phyloP scores from a whole-genome alignment of 1,140 invertebrate genomes.

The Drosophila insularis region DNA sequence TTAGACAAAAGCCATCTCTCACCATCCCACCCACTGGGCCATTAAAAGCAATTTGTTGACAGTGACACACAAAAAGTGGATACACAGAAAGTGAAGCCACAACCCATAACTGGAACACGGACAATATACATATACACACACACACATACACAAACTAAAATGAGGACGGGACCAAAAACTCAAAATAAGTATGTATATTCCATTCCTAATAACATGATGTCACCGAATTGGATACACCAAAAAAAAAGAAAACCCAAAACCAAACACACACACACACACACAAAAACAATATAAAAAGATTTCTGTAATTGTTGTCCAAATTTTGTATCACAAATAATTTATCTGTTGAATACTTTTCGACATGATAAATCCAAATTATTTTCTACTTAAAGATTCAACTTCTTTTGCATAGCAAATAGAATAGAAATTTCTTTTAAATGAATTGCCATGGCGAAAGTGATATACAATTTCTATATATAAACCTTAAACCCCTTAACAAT shows the following conservation, averaged over 20 bases:
- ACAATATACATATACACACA: conserved; percentile 42
- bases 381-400: too few relatives aligned
- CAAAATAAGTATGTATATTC: conserved; percentile 11
- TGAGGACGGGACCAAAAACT: conserved; percentile 2
- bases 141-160: conserved; percentile 26
- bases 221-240: not conserved
- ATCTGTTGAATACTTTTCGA: not conserved
- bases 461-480: too few relatives aligned
- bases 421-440: too few relatives aligned
- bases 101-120: conserved; percentile 44
- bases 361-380: too few relatives aligned
- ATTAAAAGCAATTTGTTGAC: conserved; percentile 81
- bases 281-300: not conserved
- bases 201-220: not conserved
- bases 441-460: too few relatives aligned
- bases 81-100: conserved; percentile 61
- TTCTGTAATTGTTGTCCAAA: not conserved
- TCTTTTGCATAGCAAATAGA: too few relatives aligned
- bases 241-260: too few relatives aligned
- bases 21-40: conserved; percentile 57
- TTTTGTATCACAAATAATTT: not conserved
- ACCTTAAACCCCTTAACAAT: not conserved
- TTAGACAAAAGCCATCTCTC: conserved; percentile 39
- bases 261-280: not conserved
- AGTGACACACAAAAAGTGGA: conserved; percentile 77